Base-by-base conservation (phyloP, 2,113 vertebrate genomes). In the Zosterops lateralis region DNA sequence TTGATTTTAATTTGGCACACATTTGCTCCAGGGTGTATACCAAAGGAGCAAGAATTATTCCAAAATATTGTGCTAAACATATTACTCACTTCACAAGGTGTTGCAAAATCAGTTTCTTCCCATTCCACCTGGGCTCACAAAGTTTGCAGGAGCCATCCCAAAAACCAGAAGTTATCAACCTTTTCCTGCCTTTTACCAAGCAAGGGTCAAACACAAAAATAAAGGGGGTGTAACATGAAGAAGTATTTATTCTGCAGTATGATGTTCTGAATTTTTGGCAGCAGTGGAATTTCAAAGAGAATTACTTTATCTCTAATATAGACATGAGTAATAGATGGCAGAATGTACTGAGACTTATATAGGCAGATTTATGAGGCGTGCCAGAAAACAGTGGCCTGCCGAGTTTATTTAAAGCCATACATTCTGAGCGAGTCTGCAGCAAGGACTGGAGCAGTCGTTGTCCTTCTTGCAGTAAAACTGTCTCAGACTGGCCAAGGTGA, bases 291-390 rank as follows among this genome's bases (percentile, higher is more conserved):
- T 93, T 96, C 92, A 96, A 79, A 93, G 84, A 91, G 67, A 94
- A 95, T 96, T 96, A 83, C 94, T 95, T 95, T 95, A 91, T 95
- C 89, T 97, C 81, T 89, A 91, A 95, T 93, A 90, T 64, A 80
- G 91, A 97, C 93, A 95, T 95, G 93, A 96, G 92, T 96, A 96
- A 96, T 96, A 96, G 95, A 88, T 95, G 74, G 84, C 93, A 93
- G 84, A 96, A 95, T 91, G 95, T 95, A 78, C 93, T 85, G 89
- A 95, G 89, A 94, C 89, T 93, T 95, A 94, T 92, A 97, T 56
- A 95, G 95, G 79, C 94, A 96, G 95, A 96, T 96, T 97, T 96
- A 94, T 94, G 95, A 92, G 79, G 82, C 60, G n/a, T 94, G 89
- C 93, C 95, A 93, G 95, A 94, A 96, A 87, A 91, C 81, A 85